phyloP scores from a whole-genome alignment of 2,113 vertebrate genomes.

The Oplegnathus fasciatus region DNA sequence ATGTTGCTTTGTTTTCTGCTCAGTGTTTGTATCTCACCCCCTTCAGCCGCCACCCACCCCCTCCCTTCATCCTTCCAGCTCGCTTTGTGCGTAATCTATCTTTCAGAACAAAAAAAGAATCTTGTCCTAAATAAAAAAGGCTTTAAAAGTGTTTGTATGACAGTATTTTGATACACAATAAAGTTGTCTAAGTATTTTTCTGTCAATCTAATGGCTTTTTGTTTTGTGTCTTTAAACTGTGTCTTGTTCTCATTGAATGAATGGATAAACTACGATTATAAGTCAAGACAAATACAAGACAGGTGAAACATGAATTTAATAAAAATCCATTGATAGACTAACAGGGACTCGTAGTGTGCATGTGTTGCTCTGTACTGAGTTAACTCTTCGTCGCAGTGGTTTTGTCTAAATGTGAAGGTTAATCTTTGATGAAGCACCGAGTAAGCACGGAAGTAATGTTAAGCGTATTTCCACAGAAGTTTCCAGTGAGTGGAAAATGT shows the following conservation, averaged over 20 bases:
- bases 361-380: neutral
- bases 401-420: neutral
- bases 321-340: too few relatives aligned
- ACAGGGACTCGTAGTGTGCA: neutral
- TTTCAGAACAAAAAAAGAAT: conserved; percentile 74
- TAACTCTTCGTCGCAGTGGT: neutral
- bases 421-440: neutral
- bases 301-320: neutral
- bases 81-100: conserved; percentile 74
- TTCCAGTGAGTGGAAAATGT: conserved; percentile 37
- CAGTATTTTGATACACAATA: conserved; percentile 90
- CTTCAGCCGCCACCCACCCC: conserved; percentile 40
- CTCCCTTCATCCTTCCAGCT: conserved; percentile 43
- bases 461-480: neutral
- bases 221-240: conserved; percentile 23
- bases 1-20: conserved; percentile 56
- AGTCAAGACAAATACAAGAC: neutral
- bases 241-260: neutral
- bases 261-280: neutral
- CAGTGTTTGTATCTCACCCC: conserved; percentile 55
- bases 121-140: conserved; percentile 70
- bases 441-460: neutral
- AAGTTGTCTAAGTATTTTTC: conserved; percentile 86
- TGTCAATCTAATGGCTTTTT: conserved; percentile 64
- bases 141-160: conserved; percentile 81